These are phyloP conservation scores for Anabacerthia variegaticeps DNA, from an alignment of 2,797 vertebrate species.

Conservation along the genomic window DNA sequence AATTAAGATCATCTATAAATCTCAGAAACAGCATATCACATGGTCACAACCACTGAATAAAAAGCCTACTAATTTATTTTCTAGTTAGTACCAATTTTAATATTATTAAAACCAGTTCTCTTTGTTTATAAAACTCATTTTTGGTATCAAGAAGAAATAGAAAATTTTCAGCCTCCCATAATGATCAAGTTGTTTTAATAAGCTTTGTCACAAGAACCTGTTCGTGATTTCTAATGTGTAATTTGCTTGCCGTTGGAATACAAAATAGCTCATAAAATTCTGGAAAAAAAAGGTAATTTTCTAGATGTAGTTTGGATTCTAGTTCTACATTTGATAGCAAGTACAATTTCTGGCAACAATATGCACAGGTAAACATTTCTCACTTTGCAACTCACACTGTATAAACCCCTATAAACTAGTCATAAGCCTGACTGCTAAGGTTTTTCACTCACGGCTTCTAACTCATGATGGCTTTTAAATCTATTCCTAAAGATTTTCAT, in stretches of 20 bases:
- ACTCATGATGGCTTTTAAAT: not conserved
- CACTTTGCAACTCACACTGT: not conserved
- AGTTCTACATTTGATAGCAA: not conserved
- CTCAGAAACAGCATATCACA: not conserved
- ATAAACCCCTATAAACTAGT: not conserved
- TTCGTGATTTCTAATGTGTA: not conserved
- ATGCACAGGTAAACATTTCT: not conserved
- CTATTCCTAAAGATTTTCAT: not conserved
- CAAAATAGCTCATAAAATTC: not conserved
- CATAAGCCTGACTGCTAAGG: not conserved
- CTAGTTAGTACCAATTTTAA: not conserved
- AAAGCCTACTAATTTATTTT: slow-evolving; percentile 2
- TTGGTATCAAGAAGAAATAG: not conserved
- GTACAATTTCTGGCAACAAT: not conserved
- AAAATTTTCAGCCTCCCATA: not conserved
- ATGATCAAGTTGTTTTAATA: not conserved
- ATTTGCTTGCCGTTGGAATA: slow-evolving; percentile 3
- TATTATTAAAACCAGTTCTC: not conserved
- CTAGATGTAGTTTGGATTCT: not conserved
- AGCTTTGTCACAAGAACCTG: not conserved
- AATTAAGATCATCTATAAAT: not conserved
- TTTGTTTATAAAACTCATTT: not conserved
- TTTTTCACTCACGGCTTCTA: not conserved
- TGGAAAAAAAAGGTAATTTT: not conserved
- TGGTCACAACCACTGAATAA: not conserved